phyloP scores from a whole-genome alignment of 92 coral and sea anemone species.

The Actinostola sp. region DNA sequence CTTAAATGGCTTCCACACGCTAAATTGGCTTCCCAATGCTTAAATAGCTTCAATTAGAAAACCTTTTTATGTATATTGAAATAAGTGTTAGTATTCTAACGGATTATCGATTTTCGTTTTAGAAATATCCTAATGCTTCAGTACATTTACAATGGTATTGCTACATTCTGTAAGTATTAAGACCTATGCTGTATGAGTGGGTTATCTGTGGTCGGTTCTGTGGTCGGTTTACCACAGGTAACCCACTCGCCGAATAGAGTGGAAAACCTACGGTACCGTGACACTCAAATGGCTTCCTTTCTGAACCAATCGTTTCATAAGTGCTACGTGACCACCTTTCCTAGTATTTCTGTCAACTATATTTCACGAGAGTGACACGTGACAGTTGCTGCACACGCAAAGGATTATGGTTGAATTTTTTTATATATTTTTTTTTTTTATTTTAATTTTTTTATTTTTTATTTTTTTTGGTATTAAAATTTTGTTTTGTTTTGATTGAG shows the following conservation, averaged over 20 bases:
- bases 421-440: too few relatives aligned
- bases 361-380: too few relatives aligned
- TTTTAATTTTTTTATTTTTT: neutral
- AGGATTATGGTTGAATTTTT: too few relatives aligned
- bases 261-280: too few relatives aligned
- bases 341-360: too few relatives aligned
- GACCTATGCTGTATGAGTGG: neutral
- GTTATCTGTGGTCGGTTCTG: neutral
- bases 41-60: neutral
- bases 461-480: neutral
- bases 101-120: neutral
- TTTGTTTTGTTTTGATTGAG: too few relatives aligned
- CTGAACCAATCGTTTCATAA: too few relatives aligned
- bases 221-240: neutral
- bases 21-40: neutral
- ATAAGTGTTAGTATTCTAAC: neutral
- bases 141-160: constrained; percentile 68
- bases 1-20: neutral
- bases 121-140: constrained; percentile 65
- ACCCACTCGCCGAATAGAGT: neutral
- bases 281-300: too few relatives aligned
- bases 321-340: too few relatives aligned
- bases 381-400: too few relatives aligned
- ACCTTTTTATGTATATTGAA: neutral
- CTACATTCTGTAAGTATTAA: constrained; percentile 59